Evolutionary conservation across 2,113 vertebrate genomes (phyloP).

Genomic region (Chaetorhynchus papuensis): DNA sequence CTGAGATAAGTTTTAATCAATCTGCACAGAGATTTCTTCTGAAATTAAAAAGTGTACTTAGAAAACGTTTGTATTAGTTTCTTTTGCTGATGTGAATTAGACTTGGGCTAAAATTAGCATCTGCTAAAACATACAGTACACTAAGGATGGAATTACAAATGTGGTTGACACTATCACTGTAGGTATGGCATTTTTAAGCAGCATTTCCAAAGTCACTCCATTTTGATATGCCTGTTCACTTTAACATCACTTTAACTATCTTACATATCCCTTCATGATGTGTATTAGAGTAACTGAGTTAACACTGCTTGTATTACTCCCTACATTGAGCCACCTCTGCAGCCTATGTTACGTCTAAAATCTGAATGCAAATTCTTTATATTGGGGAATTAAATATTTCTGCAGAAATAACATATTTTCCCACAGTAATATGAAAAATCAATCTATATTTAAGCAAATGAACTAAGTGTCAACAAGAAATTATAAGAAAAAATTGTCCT

Average conservation of each 20-base stretch:
- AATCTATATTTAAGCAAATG: background rate
- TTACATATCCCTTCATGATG: background rate
- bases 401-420: background rate
- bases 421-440: background rate
- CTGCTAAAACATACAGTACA: background rate
- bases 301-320: background rate
- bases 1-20: background rate
- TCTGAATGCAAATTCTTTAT: background rate
- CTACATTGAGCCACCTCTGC: background rate
- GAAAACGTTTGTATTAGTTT: background rate
- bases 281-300: background rate
- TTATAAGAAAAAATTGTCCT: background rate
- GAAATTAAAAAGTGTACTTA: background rate
- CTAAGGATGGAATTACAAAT: background rate
- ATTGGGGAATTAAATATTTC: background rate
- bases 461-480: background rate
- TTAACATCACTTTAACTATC: too few species aligned
- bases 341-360: background rate
- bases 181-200: background rate
- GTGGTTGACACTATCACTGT: background rate
- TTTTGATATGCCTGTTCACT: background rate
- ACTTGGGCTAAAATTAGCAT: background rate
- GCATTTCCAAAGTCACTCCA: background rate
- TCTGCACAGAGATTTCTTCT: background rate
- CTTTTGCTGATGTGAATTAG: background rate